A percentile compares a stretch with the other conserved stretches of the same genome.
These are phyloP conservation scores for Tethea ocularis DNA, from an alignment of 2,888 invertebrate genomes.

Conservation along the genomic window DNA sequence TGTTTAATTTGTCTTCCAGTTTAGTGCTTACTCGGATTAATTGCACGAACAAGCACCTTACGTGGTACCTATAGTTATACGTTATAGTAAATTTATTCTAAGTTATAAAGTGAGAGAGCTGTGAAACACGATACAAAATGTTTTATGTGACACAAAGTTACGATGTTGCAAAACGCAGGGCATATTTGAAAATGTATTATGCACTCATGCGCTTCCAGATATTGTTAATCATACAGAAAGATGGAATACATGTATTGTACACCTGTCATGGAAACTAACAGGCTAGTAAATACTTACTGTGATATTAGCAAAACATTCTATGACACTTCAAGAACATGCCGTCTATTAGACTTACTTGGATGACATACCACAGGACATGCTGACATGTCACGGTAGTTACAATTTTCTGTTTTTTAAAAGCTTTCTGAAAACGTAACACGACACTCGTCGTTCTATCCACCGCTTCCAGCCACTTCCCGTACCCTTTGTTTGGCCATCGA, in stretches of 20 bases:
- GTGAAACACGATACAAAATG: background rate
- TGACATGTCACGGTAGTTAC: background rate
- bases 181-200: background rate
- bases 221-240: background rate
- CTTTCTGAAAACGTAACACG: background rate
- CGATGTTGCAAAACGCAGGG: background rate
- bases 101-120: background rate
- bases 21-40: background rate
- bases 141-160: background rate
- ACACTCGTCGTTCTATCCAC: slow-evolving; percentile 1
- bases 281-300: background rate
- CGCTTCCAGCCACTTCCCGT: slow-evolving; percentile 1
- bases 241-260: background rate
- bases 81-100: background rate
- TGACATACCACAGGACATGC: background rate
- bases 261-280: background rate
- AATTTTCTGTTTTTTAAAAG: background rate
- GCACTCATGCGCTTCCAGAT: background rate
- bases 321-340: background rate
- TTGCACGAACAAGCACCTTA: no score
- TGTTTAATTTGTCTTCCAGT: no score
- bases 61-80: no score
- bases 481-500: slow-evolving; percentile 3
- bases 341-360: background rate
- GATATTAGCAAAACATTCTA: background rate